phyloP scores from a whole-genome alignment of 1,140 invertebrate species.

The Zaprionus davidi region DNA sequence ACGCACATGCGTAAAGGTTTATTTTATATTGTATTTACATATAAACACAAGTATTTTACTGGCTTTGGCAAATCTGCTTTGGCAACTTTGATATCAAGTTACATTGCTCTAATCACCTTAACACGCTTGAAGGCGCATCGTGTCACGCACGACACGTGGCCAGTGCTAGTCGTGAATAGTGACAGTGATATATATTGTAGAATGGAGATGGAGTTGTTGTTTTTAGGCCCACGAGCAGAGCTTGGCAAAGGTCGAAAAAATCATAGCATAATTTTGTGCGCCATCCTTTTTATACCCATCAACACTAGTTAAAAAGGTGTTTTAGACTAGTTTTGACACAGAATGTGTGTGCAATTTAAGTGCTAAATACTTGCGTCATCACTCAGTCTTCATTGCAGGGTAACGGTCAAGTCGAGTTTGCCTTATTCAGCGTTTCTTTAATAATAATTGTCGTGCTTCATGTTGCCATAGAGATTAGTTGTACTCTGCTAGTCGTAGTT shows the following conservation, averaged over 20 bases:
- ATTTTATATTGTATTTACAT: neutral
- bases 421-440: neutral
- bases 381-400: neutral
- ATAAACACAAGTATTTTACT: neutral
- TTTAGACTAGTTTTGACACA: neutral
- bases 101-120: neutral
- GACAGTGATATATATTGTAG: constrained; percentile 1
- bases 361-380: neutral
- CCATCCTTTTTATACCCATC: neutral
- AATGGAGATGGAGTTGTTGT: neutral
- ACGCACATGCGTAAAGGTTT: neutral
- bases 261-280: constrained; percentile 53
- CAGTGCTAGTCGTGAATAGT: neutral
- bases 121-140: neutral
- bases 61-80: neutral
- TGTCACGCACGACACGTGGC: constrained; percentile 2
- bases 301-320: neutral
- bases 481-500: neutral
- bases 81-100: neutral
- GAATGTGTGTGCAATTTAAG: neutral
- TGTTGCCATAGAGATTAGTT: constrained; percentile 9
- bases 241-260: constrained; percentile 21
- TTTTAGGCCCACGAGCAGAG: neutral
- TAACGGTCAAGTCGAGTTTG: neutral
- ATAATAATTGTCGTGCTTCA: constrained; percentile 2